Base-by-base conservation (phyloP, 2,888 invertebrate species). In the Xanthorhoe spadicearia region DNA sequence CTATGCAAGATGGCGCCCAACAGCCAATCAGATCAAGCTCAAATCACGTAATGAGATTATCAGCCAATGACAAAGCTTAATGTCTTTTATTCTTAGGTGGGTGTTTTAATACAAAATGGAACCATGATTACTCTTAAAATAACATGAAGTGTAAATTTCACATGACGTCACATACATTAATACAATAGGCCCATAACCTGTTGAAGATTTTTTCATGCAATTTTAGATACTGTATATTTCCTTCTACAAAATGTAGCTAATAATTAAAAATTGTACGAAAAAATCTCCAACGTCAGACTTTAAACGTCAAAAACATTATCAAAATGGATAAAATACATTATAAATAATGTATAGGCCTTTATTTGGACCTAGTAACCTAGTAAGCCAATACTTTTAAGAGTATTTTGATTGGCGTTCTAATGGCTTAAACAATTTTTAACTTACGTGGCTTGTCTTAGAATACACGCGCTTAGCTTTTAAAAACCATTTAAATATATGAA, bases 31-130 rank as follows among this genome's bases (percentile, higher is more conserved):
- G 35, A 50, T 52, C 49, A 61, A 49, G 61, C 50, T 46, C 17
- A 8, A 8, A 17, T 46, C 13, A 8, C 15, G 28, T 19, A 50
- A 32, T 32, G 9, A 35, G 2, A 18, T 15, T 32, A 28, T 55
- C 48, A 55, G 19, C 49, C 55, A 54, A 18, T 54, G 17, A 17
- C 0, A 15, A 19, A 13, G n/a, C n/a, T 48, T 23, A 15, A 23
- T 50, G 9, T 55, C 19, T 46, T 55, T 51, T 55, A n/a, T 18
- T 19, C 8, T 19, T 50, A 60, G 67, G 67, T 63, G 63, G 67
- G 56, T 55, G 28, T 66, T 51, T 59, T 54, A 60, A 60, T 60
- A 67, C 60, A 67, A 35, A 58, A 59, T 66, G 57, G 62, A 67
- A 56, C 48, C 55, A 67, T 59, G 55, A 52, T 63, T 67, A 63